Base-by-base conservation (phyloP, 2,797 vertebrate genomes). In the Amblyraja radiata region DNA sequence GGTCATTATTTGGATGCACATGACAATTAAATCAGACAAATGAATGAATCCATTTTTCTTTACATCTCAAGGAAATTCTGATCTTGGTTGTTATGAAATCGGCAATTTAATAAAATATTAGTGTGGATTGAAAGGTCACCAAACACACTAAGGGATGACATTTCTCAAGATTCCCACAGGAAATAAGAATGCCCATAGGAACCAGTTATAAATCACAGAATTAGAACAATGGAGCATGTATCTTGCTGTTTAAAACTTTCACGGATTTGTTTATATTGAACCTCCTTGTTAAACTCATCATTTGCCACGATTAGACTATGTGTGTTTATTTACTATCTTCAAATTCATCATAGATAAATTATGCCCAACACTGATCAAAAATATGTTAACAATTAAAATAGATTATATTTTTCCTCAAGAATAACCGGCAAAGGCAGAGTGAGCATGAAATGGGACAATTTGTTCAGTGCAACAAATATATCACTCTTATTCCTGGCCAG, bases 101-200 rank as follows among this genome's bases (percentile, higher is more conserved):
- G 23, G 68, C 36, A 71, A 74, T 73, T 91, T 46, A 8, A 21
- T 39, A 25, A 68, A 91, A 32, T 73, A 74, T 91, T 18, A 91
- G 21, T 91, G 32, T 61, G 36, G 32, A 21, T 32, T 71, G 81
- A 90, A 90, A 90, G 86, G 86, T 90, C 32, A 90, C 61, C 68
- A n/a, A 91, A 46, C 36, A 73, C 88, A 74, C 68, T 73, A 73
- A 91, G 46, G 71, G 86, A 73, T 73, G 18, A 16, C 65, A n/a
- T 39, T 21, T 71, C n/a, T 73, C 32, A 32, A 73, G 21, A 23
- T 91, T 91, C 32, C 65, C 65, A 90, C 68, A 91, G 68, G 65
- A 91, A 91, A 91, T 18, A 32, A 39, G 14, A 18, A 10, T 91
- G 86, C 36, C 32, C 65, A 39, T 39, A 46, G 36, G 32, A 90